phyloP scores from a whole-genome alignment of 2,888 invertebrate genomes.

The Baronia brevicornis region DNA sequence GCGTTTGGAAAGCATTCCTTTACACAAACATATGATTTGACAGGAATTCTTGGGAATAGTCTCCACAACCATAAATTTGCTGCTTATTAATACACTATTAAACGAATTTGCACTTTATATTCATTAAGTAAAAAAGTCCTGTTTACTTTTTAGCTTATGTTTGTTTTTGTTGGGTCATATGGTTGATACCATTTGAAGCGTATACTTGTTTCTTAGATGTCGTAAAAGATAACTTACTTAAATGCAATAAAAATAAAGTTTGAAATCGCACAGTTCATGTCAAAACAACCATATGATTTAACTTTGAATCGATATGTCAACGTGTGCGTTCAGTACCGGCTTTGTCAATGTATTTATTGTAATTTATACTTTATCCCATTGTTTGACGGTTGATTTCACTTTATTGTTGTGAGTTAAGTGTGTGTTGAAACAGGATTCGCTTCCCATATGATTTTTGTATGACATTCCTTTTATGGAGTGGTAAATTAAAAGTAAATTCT shows the following conservation, averaged over 20 bases:
- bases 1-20: slow-evolving; percentile 23
- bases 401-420: slow-evolving; percentile 20
- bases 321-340: slow-evolving; percentile 42
- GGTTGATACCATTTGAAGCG: slow-evolving; percentile 8
- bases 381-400: slow-evolving; percentile 17
- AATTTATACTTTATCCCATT: slow-evolving; percentile 13
- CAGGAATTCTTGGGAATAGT: slow-evolving; percentile 24
- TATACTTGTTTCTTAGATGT: slow-evolving; percentile 7
- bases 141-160: slow-evolving; percentile 7
- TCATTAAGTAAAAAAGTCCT: background rate
- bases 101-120: slow-evolving; percentile 8
- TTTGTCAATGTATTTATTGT: slow-evolving; percentile 11
- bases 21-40: slow-evolving; percentile 30
- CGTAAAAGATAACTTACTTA: slow-evolving; percentile 19
- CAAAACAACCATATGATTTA: slow-evolving; percentile 52
- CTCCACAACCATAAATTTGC: slow-evolving; percentile 8
- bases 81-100: background rate
- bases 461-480: slow-evolving; percentile 45
- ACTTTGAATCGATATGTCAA: slow-evolving; percentile 39
- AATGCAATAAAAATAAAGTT: accelerated
- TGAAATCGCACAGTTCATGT: slow-evolving; percentile 14
- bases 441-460: slow-evolving; percentile 70
- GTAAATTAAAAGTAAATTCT: slow-evolving; percentile 24
- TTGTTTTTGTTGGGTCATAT: slow-evolving; percentile 13
- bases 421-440: slow-evolving; percentile 56